Evolutionary conservation across 2,113 vertebrate species (phyloP), one percentile per base, ranked within the genome.

Genomic region (Nyctibius bracteatus): DNA sequence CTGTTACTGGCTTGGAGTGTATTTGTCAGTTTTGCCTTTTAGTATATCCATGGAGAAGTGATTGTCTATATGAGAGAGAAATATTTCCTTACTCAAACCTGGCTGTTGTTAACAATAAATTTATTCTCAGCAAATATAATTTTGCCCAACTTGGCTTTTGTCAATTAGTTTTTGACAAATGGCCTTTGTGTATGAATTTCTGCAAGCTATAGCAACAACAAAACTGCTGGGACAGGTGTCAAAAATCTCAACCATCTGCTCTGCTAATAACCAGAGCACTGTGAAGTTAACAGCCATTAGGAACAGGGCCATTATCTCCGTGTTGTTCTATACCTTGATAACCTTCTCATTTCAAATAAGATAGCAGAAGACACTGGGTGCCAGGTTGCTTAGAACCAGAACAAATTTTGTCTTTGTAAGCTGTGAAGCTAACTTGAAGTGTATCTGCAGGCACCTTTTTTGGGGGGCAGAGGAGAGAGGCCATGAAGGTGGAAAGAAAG

Each of bases 181-280:
- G 35, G 15, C n/a, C 79, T 67, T 87, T 90, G 55, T 78, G 13
- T 62, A n/a, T 70, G 41, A 52, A 77, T 78, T 91, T 94, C 52
- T 95, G 59, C 43, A 85, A 88, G 67, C 55, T 35, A 14, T 51
- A 86, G 47, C 55, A 80, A 80, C 94, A 92, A 4, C 46, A 91
- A 67, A 96, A 83, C 90, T 88, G 27, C 65, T 52, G 63, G 81
- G 81, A 91, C 86, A 87, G 80, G 81, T 62, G 52, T 95, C 89
- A 91, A 68, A 86, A 90, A 46, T 90, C 71, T 86, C 33, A 63
- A 33, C 88, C 81, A 59, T 96, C 78, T 96, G 88, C 55, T 96
- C 55, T 78, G 61, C 63, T 86, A 52, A 88, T 91, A 95, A 83
- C 63, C 33, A 51, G 68, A 83, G 80, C 67, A 54, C 30, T 20